Percentiles rank a stretch among this genome's conserved stretches.
These are phyloP conservation scores for Trialeurodes vaporariorum DNA, from an alignment of 1,140 invertebrate species.

Conservation along the genomic window DNA sequence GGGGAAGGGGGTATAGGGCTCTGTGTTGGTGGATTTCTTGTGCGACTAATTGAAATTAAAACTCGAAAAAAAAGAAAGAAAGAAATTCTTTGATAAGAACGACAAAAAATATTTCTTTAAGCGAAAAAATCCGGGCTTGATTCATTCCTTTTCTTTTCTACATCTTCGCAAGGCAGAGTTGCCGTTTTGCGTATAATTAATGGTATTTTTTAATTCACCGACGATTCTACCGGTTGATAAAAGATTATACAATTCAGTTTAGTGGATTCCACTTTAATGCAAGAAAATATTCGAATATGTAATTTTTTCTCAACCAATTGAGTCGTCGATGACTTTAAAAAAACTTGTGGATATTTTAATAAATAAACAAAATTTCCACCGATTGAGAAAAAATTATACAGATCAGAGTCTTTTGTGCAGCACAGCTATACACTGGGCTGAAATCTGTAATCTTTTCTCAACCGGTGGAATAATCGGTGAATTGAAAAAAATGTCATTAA, in stretches of 20 bases:
- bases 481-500: not conserved
- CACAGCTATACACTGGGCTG: not conserved
- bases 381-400: not conserved
- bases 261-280: too few relatives aligned
- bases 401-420: not conserved
- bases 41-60: not conserved
- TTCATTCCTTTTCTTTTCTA: not conserved
- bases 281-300: too few relatives aligned
- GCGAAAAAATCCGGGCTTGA: not conserved
- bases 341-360: too few relatives aligned
- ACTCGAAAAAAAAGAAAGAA: not conserved
- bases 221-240: not conserved
- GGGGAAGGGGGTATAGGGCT: too few relatives aligned
- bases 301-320: too few relatives aligned
- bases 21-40: too few relatives aligned
- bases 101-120: not conserved
- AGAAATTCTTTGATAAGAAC: not conserved
- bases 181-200: not conserved
- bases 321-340: too few relatives aligned
- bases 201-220: too few relatives aligned
- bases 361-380: too few relatives aligned
- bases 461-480: not conserved
- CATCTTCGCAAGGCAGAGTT: not conserved
- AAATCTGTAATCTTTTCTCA: not conserved
- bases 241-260: not conserved